A percentile compares a stretch with the other conserved stretches of the same genome.
Conservation (phyloP, 2,888 invertebrate genomes). For the Sturmia bella region DNA sequence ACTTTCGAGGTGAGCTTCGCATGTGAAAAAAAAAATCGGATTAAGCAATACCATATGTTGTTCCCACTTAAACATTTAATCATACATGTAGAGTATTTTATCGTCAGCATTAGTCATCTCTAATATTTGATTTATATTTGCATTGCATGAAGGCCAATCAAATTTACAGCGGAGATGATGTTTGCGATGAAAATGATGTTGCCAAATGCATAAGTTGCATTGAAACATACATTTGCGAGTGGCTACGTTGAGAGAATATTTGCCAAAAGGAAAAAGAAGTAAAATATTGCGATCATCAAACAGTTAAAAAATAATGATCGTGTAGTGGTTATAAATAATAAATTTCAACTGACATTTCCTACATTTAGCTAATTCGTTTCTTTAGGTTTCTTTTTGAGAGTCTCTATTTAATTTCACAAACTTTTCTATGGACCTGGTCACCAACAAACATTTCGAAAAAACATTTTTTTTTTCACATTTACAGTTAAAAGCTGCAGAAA, state of each 20-base stretch:
- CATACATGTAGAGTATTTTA: conserved; percentile 43
- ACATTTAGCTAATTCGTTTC: conserved; percentile 63
- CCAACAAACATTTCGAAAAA: conserved; percentile 42
- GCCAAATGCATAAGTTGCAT: conserved; percentile 37
- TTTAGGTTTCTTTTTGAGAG: conserved; percentile 5
- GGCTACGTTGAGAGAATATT: conserved; percentile 36
- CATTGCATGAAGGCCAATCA: conserved; percentile 67
- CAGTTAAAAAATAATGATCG: conserved; percentile 65
- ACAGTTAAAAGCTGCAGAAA: conserved; percentile 10
- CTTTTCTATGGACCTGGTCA: conserved; percentile 57
- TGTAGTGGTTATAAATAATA: conserved; percentile 77
- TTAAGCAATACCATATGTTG: conserved; percentile 18
- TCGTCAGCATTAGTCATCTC: conserved; percentile 20
- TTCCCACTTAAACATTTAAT: conserved; percentile 16
- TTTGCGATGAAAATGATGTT: conserved; percentile 35
- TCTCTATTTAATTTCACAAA: conserved; percentile 28
- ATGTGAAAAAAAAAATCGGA: conserved; percentile 9
- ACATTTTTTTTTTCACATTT: conserved; percentile 15
- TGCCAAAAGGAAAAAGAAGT: conserved; percentile 36
- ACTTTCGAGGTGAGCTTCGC: background rate
- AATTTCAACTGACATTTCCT: conserved; percentile 80
- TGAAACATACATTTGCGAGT: conserved; percentile 31
- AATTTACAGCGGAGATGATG: conserved; percentile 30
- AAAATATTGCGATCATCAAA: conserved; percentile 65
- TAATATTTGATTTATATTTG: conserved; percentile 42